Evolutionary conservation across 2,113 vertebrate genomes (phyloP).

Genomic region (Bubalus kerabau): DNA sequence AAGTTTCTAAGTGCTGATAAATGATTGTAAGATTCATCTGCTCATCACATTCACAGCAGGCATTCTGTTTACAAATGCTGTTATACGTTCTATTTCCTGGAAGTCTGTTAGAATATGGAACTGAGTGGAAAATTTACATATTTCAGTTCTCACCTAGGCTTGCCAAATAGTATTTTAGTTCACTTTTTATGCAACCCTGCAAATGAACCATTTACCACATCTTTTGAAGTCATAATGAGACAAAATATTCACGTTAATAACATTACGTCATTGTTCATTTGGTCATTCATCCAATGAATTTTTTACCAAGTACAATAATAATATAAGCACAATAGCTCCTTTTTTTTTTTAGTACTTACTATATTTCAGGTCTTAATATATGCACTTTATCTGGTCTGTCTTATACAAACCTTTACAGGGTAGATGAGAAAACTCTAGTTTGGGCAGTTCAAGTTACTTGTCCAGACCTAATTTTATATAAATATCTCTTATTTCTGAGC

Average conservation of each 20-base stretch:
- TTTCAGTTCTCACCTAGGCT: constrained; percentile 22
- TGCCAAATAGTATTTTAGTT: constrained; percentile 36
- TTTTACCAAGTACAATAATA: not conserved
- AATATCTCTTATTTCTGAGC: not conserved
- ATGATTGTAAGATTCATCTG: not conserved
- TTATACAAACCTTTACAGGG: not conserved
- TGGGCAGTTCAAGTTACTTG: not conserved
- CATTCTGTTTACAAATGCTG: constrained; percentile 20
- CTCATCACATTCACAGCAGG: not conserved
- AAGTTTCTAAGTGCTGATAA: not conserved
- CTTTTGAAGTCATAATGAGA: not conserved
- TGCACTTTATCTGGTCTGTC: not conserved
- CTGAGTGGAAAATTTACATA: not conserved
- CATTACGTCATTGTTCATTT: not conserved
- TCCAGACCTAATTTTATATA: not conserved
- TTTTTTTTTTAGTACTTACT: not conserved
- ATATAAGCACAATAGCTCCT: not conserved
- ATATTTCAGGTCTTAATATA: not conserved
- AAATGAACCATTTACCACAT: not conserved
- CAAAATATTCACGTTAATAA: not conserved
- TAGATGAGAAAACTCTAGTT: not conserved
- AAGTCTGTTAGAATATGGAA: constrained; percentile 26
- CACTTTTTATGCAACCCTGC: not conserved
- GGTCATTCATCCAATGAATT: not conserved
- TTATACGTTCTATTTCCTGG: not conserved